Percentiles rank a stretch among this genome's conserved stretches.
Conservation (phyloP, 2,888 invertebrate species). For the Cotesia congregata region DNA sequence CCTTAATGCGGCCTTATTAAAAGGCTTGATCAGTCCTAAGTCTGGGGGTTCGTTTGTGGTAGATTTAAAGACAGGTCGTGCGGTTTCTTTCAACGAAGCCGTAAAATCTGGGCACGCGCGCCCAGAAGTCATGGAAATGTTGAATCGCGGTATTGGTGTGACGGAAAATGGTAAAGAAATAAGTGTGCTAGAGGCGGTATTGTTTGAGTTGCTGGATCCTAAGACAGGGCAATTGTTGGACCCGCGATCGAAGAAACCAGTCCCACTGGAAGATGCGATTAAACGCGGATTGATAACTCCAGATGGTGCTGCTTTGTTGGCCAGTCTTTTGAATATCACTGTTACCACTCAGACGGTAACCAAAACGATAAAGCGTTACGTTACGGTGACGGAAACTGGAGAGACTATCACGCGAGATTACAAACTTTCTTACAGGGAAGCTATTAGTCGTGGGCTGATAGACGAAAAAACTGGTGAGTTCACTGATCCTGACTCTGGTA, state of each 20-base stretch:
- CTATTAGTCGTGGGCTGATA: constrained; percentile 82
- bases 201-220: constrained; percentile 88
- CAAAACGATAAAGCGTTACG: constrained; percentile 85
- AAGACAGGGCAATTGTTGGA: constrained; percentile 89
- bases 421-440: constrained; percentile 83
- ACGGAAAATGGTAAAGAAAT: constrained; percentile 83
- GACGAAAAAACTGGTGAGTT: constrained; percentile 84
- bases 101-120: constrained; percentile 84
- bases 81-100: constrained; percentile 85
- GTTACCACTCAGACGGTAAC: constrained; percentile 90
- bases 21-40: constrained; percentile 82
- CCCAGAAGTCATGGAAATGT: constrained; percentile 88
- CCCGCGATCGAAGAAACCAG: constrained; percentile 78
- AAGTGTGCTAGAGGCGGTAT: constrained; percentile 89
- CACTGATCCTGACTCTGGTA: constrained; percentile 82
- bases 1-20: constrained; percentile 84
- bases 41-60: constrained; percentile 80
- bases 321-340: constrained; percentile 88
- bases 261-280: constrained; percentile 89
- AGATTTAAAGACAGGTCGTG: constrained; percentile 81
- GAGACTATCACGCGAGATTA: constrained; percentile 71
- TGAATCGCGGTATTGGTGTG: constrained; percentile 86
- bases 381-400: constrained; percentile 81
- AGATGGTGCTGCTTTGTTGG: constrained; percentile 88
- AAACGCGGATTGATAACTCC: constrained; percentile 87